Percentiles rank a stretch among this genome's conserved stretches.
These are phyloP conservation scores for Gymnogyps californianus DNA, from an alignment of 2,113 vertebrate species.

Conservation along the genomic window DNA sequence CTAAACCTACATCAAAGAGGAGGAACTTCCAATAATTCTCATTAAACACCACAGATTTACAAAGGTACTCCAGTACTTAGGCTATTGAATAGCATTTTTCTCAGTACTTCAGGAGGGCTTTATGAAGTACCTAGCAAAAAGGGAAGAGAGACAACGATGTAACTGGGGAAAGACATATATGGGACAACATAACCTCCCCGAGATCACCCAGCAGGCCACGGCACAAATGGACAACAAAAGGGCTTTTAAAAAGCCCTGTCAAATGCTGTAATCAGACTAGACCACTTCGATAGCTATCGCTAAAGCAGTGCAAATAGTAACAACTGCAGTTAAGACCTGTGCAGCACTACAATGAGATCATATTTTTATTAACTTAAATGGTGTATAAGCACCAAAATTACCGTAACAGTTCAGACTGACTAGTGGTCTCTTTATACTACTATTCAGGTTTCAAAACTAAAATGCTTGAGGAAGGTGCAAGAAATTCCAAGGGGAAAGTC, in stretches of 20 bases:
- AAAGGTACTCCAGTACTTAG: not conserved
- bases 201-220: not conserved
- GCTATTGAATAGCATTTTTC: not conserved
- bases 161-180: not conserved
- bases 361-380: not conserved
- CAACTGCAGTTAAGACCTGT: not conserved
- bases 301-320: not conserved
- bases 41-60: not conserved
- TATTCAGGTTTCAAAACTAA: not conserved
- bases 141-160: accelerated
- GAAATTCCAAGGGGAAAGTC: not conserved
- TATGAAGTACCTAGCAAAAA: not conserved
- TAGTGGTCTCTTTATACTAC: not conserved
- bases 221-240: not conserved
- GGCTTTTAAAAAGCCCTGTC: not conserved
- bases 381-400: not conserved
- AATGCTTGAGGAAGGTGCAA: not conserved
- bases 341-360: not conserved
- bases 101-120: not conserved
- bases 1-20: constrained; percentile 44
- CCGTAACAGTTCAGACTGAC: not conserved
- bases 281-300: accelerated
- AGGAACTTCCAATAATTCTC: constrained; percentile 14
- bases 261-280: not conserved
- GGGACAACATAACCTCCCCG: not conserved